Evolutionary conservation across 1,140 invertebrate species (phyloP), one percentile per base, ranked within the genome.

Genomic region (Drosophila sp.): DNA sequence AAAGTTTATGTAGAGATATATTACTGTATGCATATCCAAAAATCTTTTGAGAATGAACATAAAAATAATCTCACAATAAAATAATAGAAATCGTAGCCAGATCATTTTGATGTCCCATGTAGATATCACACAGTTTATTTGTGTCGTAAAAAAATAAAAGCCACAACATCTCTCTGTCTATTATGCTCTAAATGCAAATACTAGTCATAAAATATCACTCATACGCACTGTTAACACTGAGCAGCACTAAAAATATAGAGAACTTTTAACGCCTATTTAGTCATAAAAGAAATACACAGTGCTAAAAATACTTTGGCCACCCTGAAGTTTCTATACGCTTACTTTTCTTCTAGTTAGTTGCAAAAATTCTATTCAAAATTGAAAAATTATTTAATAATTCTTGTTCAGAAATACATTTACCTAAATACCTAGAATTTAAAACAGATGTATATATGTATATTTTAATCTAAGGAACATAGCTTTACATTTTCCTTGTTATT

Each of bases 141-240:
- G n/a, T n/a, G 32, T 27, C 71, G 61, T 75, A 75, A 75, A 75
- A 50, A 8, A 50, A 50, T 17, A 47, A 47, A 50, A 50, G 3
- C 4, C 10, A 41, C n/a, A 11, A 41, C 62, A 56, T 17, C 56
- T 61, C 3, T 29, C 8, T 10, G 62, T 33, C 64, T 47, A 76
- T 69, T 69, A 76, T 75, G 38, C 60, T n/a, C 38, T 60, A 64
- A 76, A 76, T 76, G 66, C 70, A 76, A 60, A 76, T 76, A 70
- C 60, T 54, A 63, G 54, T 64, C 38, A 70, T 60, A 76, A 76
- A 76, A 76, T 76, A 76, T 76, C 72, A 76, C 73, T 76, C 73
- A 76, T 76, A 76, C 73, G 73, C 66, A 76, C 71, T 40, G 71
- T 75, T 72, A 47, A 57, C 23, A 32, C 54, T 30, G 35, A 63